Percentiles rank a stretch among this genome's conserved stretches.
Conservation (phyloP, 2,888 invertebrate genomes). For the Drosophila histrio region DNA sequence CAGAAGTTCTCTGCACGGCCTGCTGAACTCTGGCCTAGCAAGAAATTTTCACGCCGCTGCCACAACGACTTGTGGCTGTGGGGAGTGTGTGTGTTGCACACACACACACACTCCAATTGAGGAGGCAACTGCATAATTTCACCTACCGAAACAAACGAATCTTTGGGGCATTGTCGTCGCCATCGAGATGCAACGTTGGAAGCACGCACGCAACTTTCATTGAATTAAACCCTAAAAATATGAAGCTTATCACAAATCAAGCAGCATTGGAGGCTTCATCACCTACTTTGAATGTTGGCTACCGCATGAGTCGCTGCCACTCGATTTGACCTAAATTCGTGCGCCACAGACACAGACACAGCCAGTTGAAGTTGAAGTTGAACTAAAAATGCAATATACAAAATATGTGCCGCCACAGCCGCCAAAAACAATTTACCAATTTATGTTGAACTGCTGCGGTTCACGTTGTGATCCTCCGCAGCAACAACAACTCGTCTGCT, state of each 20-base stretch:
- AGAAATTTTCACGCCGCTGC: conserved; percentile 68
- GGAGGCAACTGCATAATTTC: conserved; percentile 74
- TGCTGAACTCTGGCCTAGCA: conserved; percentile 74
- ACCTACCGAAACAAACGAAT: conserved; percentile 48
- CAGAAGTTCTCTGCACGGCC: conserved; percentile 33
- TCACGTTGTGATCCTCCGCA: conserved; percentile 37
- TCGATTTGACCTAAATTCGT: conserved; percentile 65
- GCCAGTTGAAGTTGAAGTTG: conserved; percentile 54
- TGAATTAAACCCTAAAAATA: conserved; percentile 80
- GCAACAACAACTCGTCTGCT: conserved; percentile 15
- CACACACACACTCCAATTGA: conserved; percentile 31
- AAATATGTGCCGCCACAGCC: conserved; percentile 70
- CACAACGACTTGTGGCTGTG: conserved; percentile 28
- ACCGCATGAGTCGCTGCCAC: conserved; percentile 64
- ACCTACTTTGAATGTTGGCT: conserved; percentile 82
- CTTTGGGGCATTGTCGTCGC: conserved; percentile 52
- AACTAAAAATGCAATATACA: conserved; percentile 76
- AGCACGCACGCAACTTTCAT: conserved; percentile 69
- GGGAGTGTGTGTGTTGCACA: too few species aligned
- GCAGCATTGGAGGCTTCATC: conserved; percentile 76
- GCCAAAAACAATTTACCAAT: conserved; percentile 82
- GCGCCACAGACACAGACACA: conserved; percentile 30
- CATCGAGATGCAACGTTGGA: conserved; percentile 23
- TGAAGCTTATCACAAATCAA: conserved; percentile 82
- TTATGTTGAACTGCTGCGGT: conserved; percentile 74